Percentiles rank a stretch among this genome's conserved stretches.
Evolutionary conservation across 1,140 invertebrate genomes (phyloP).

Genomic region (Aphidius gifuensis): DNA sequence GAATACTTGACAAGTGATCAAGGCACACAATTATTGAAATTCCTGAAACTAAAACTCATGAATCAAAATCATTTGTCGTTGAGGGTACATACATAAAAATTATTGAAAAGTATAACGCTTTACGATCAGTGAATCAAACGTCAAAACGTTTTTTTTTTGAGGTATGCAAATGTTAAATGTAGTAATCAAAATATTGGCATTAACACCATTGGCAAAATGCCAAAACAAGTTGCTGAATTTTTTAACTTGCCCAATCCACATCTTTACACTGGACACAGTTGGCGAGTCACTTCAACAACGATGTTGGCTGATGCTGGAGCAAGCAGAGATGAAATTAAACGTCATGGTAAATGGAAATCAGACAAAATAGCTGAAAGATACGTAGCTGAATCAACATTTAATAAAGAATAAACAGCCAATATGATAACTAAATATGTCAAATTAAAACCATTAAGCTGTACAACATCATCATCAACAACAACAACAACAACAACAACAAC

Average conservation of each 20-base stretch:
- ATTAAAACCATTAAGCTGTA: too few species aligned
- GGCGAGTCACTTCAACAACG: conserved; percentile 10
- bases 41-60: not conserved
- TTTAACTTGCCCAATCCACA: conserved; percentile 6
- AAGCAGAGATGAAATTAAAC: conserved; percentile 2
- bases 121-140: not conserved
- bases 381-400: conserved; percentile 6
- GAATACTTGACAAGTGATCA: too few species aligned
- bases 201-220: conserved; percentile 11
- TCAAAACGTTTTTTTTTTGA: conserved; percentile 5
- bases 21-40: not conserved
- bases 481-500: too few species aligned
- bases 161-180: conserved; percentile 8
- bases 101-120: not conserved
- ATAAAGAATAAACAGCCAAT: not conserved
- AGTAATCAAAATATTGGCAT: conserved; percentile 9
- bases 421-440: too few species aligned
- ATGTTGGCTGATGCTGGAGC: conserved; percentile 11
- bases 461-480: too few species aligned
- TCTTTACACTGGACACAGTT: conserved; percentile 9
- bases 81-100: not conserved
- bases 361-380: conserved; percentile 7
- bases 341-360: conserved; percentile 12
- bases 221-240: conserved; percentile 3
- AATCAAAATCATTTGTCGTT: not conserved